Conservation (phyloP, 2,113 vertebrate species). For the Nanorana parkeri region DNA sequence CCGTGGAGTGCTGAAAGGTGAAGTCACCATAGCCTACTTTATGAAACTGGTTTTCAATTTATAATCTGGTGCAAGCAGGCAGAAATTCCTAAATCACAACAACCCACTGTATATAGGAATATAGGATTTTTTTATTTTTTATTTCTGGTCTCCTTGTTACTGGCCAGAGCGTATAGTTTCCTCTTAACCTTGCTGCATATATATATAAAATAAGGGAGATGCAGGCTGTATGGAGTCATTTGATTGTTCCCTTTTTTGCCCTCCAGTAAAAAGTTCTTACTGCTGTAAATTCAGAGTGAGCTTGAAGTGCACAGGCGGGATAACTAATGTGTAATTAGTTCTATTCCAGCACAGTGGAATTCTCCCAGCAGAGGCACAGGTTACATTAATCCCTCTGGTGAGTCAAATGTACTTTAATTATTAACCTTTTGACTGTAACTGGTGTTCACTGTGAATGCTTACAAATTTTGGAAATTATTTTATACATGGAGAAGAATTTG, state of each 20-base stretch:
- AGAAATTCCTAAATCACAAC: slow-evolving; percentile 10
- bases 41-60: slow-evolving; percentile 8
- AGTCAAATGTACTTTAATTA: slow-evolving; percentile 57
- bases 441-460: background rate
- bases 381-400: slow-evolving; percentile 60
- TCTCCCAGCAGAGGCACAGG: slow-evolving; percentile 11
- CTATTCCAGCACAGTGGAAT: slow-evolving; percentile 37
- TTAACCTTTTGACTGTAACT: slow-evolving; percentile 40
- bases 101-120: background rate
- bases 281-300: slow-evolving; percentile 4
- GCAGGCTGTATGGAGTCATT: background rate
- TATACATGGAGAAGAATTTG: background rate
- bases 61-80: background rate
- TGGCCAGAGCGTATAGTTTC: background rate
- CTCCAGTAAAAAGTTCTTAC: slow-evolving; percentile 21
- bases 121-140: background rate
- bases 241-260: slow-evolving; percentile 36
- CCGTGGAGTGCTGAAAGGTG: slow-evolving; percentile 35
- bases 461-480: background rate
- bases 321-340: slow-evolving; percentile 41
- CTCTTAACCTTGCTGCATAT: slow-evolving; percentile 11
- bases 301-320: slow-evolving; percentile 2
- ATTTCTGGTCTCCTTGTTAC: slow-evolving; percentile 31
- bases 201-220: background rate
- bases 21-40: background rate